Base-by-base conservation (phyloP, 1,140 invertebrate genomes). In the Trypoxylus dichotomus region DNA sequence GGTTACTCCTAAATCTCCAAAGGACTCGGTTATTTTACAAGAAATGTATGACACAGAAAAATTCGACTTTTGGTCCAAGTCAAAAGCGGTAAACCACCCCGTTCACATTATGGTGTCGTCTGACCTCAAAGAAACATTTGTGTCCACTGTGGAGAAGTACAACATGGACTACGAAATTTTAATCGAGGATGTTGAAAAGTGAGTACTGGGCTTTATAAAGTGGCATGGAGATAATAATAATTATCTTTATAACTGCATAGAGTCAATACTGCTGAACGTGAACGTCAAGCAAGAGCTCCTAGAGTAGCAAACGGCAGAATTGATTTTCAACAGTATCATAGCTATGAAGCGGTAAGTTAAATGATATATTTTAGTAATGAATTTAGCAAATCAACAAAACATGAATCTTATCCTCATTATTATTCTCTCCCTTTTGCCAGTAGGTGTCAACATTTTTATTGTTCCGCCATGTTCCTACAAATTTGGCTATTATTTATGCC, bases 111-210 rank as follows among this genome's bases (percentile, higher is more conserved):
- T 73, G 60, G 82, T 81, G 5, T 68, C 78, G 6, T 79, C 82
- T 41, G 60, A 79, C 21, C 54, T 68, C 2, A 79, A 81, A 68
- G 13, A 68, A 24, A 21, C 21, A 19, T 81, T 82, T 60, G 78
- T 78, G 72, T 25, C 29, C 19, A 21, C 54, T n/a, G 32, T 82
- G 25, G 80, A 41, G 3, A 3, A 3, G 5, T 32, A 80, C 24
- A 41, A 75, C 3, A 29, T 83, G 15, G 21, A 80, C 1, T 80
- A 80, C 43, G 75, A 75, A 32, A 19, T 81, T 41, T n/a, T 77
- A 15, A 78, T 83, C 77, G 74, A 76, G 15, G 58, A 83, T 74
- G 78, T 80, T 60, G 80, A 82, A 77, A 43, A 41, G 81, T 82
- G 79, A 68, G 32, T 74, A 27, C 5, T 19, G 5, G 21, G 5